Base-by-base conservation (phyloP, 2,113 vertebrate species). In the Oxygymnocypris stewartii region DNA sequence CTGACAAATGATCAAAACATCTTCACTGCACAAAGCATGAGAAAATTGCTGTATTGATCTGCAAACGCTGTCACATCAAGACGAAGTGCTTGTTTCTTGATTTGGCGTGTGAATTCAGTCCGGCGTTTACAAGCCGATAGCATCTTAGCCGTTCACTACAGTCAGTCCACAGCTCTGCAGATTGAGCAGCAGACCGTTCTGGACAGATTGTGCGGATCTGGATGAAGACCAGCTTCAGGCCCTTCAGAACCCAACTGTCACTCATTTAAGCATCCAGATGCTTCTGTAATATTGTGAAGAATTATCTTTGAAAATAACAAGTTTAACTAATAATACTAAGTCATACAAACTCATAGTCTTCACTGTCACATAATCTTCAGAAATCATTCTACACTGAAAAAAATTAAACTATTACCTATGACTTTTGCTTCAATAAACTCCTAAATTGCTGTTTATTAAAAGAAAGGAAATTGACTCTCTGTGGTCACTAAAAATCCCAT, bases 151-250 rank as follows among this genome's bases (percentile, higher is more conserved):
- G 5, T 59, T 42, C 61, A 6, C 37, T 63, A 40, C 54, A 63
- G 57, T 59, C 31, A 20, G 16, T 16, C 57, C 11, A 42, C 35
- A 23, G 54, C 59, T 35, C 28, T 54, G 8, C 28, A 37, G 25
- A 78, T 23, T 79, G 76, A 44, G 28, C 31, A 1, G 18, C 54
- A 40, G 77, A 37, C 31, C 10, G 6, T 61, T n/a, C 35, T 63
- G 23, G 35, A 79, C 78, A 80, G 78, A 80, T 80, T 80, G 57
- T 63, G 37, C n/a, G 23, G 79, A 44, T 81, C 59, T 63, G 79
- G 57, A 82, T 31, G 42, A 49, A 82, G 16, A 31, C 80, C 40
- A 69, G 61, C 12, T 54, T 18, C 51, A 12, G 12, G 14, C 23
- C 44, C 47, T 31, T 49, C 47, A 51, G 42, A 77, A 28, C n/a